Evolutionary conservation across 2,113 vertebrate species (phyloP), one percentile per base, ranked within the genome.

Genomic region (Argyrosomus japonicus): DNA sequence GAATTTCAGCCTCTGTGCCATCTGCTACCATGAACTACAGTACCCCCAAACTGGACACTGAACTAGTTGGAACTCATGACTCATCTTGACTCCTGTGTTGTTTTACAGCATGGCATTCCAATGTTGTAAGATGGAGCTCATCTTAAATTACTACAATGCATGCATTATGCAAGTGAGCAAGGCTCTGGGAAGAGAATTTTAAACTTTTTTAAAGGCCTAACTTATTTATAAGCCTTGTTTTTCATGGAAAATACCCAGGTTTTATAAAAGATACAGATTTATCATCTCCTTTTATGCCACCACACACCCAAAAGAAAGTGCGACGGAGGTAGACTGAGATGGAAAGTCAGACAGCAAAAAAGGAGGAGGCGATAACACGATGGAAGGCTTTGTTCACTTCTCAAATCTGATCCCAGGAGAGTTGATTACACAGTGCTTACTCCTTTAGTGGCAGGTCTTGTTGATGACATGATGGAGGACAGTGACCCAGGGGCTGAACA

Each of bases 401-500:
- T 88, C 50, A 77, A 47, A 75, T 77, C 73, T 78, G 81, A 87
- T 89, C 85, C 80, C 85, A 23, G 80, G 51, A 47, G 88, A 85
- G 68, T 65, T 89, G 73, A 89, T 92, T 89, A 87, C 83, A 83
- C n/a, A 48, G 74, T 81, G 60, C 69, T 77, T 62, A 72, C 79
- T 85, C 74, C 77, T 45, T 83, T 79, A 68, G 62, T 60, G 62
- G 84, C 62, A 79, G 77, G 78, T 65, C 69, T 81, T 77, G 88
- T 86, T 93, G 89, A 85, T 81, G 83, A 79, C 86, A 83, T 87
- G 89, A 85, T 80, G 54, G 78, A 88, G 83, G 84, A 79, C 72
- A 58, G 83, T 80, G 86, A 91, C 79, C 77, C 68, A 68, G 68
- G 74, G 89, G 79, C 74, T 68, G 64, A 86, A 75, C 79, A 88